Base-by-base conservation (phyloP, 2,797 vertebrate genomes). In the Orestias chungarensis region DNA sequence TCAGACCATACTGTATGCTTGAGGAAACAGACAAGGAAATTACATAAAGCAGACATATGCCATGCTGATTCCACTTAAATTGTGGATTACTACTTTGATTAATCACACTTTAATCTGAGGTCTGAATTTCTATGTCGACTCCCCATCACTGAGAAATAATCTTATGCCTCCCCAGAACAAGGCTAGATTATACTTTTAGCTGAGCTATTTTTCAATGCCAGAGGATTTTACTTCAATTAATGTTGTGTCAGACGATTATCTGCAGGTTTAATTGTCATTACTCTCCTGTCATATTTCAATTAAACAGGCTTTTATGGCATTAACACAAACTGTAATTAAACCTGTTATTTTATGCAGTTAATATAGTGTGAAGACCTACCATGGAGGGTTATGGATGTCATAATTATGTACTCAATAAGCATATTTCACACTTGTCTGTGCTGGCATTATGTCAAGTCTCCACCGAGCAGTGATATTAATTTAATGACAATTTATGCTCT, bases 341-440 rank as follows among this genome's bases (percentile, higher is more conserved):
- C 92, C 91, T 94, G 93, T 86, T 95, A 95, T 54, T 94, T 96
- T 94, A 93, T 92, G 92, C 81, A 90, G 93, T 95, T 96, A 95
- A 95, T 96, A 95, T 95, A 93, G 90, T 92, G 89, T 93, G 94
- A 94, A 95, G 94, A 96, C 94, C 92, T 93, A 89, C 91, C 84
- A 84, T 71, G 65, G 88, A 92, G 93, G 94, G 89, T 95, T 96
- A 95, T 95, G 96, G 94, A 97, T 96, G 95, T 96, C 95, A 96
- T 96, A 96, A 97, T 97, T 97, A 98, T 95, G 95, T 94, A 93
- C 93, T 96, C 95, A 95, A 94, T 91, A 93, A 94, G 93, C 90
- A 95, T 92, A 92, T 95, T 96, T 95, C 94, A 94, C 92, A 93
- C 93, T 94, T 70, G 68, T 89, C 92, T 85, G 93, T 82, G 89